Evolutionary conservation across 2,888 invertebrate genomes (phyloP).

Genomic region (Tetragonula carbonaria): DNA sequence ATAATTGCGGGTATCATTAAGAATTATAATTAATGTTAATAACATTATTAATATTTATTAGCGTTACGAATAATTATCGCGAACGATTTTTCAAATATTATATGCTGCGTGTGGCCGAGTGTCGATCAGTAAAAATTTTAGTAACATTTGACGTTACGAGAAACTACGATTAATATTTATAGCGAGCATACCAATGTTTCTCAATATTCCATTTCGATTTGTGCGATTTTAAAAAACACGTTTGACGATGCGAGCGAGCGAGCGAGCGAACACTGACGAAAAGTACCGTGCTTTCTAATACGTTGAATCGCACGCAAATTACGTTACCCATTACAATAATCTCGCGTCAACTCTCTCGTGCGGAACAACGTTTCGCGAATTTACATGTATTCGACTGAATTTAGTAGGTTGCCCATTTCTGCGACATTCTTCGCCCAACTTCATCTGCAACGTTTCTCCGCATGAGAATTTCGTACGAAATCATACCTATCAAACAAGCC

Average conservation of each 20-base stretch:
- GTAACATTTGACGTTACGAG: no score
- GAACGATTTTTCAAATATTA: neutral
- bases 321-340: neutral
- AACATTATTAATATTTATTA: neutral
- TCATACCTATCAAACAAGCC: conserved; percentile 16
- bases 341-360: neutral
- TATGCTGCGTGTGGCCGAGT: no score
- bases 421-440: neutral
- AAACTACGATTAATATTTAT: no score
- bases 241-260: neutral
- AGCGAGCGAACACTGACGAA: neutral
- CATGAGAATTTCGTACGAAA: neutral
- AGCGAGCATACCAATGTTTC: no score
- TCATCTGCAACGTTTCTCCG: neutral
- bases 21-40: neutral
- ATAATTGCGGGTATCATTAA: neutral
- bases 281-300: neutral
- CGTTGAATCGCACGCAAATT: neutral
- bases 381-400: neutral
- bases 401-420: neutral
- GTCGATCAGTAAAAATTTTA: no score
- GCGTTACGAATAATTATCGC: neutral
- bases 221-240: neutral
- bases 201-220: neutral
- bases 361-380: neutral